phyloP scores from a whole-genome alignment of 2,113 vertebrate genomes.

The Scytalopus superciliaris region DNA sequence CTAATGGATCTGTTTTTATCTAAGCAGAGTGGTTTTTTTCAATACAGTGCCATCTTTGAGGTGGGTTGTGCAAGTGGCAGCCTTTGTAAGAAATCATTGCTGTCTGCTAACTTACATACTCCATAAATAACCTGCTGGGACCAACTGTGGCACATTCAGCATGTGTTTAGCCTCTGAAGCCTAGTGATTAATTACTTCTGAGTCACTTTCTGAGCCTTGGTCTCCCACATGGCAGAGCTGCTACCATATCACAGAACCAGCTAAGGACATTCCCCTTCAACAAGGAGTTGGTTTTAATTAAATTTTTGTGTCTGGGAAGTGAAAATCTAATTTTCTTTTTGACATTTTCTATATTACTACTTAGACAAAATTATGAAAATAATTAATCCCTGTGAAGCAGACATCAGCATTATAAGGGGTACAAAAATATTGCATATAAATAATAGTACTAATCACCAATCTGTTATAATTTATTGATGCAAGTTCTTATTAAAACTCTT shows the following conservation, averaged over 20 bases:
- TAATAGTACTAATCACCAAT: constrained; percentile 61
- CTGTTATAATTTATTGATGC: constrained; percentile 58
- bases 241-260: constrained; percentile 31
- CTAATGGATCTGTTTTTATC: background rate
- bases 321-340: constrained; percentile 72
- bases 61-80: background rate
- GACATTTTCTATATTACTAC: constrained; percentile 62
- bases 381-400: constrained; percentile 67
- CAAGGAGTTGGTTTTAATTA: constrained; percentile 56
- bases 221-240: constrained; percentile 42
- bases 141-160: constrained; percentile 5
- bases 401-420: constrained; percentile 39
- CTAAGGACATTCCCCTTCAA: constrained; percentile 59
- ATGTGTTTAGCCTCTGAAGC: constrained; percentile 14
- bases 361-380: constrained; percentile 67
- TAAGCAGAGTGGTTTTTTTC: background rate
- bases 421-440: constrained; percentile 63
- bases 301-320: constrained; percentile 56
- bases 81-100: background rate
- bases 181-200: constrained; percentile 45
- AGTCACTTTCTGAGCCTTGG: constrained; percentile 49
- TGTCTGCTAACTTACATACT: background rate
- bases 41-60: background rate
- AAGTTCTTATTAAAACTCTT: constrained; percentile 54
- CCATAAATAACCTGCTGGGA: constrained; percentile 36